Percentiles rank a stretch among this genome's conserved stretches.
phyloP scores from a whole-genome alignment of 2,797 vertebrate genomes.

The Coregonus sp. region DNA sequence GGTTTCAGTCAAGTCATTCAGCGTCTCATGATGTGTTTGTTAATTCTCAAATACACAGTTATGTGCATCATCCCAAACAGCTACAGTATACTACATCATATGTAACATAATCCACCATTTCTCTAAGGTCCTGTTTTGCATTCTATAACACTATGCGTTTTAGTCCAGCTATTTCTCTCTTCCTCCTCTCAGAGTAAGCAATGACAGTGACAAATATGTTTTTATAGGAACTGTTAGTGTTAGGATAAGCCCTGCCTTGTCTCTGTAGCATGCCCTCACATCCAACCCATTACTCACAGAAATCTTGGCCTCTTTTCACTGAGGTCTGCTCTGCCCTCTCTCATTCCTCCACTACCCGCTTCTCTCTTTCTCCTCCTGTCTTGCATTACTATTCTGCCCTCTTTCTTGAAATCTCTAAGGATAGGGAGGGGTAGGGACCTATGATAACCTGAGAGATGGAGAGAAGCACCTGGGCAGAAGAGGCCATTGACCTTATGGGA shows the following conservation, averaged over 20 bases:
- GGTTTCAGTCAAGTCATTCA: slow-evolving; percentile 28
- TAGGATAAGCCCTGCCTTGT: background rate
- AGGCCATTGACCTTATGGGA: slow-evolving; percentile 19
- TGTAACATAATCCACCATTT: background rate
- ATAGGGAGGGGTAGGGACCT: background rate
- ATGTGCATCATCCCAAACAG: background rate
- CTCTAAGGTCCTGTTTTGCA: background rate
- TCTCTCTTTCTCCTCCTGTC: too few species aligned
- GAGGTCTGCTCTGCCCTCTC: background rate
- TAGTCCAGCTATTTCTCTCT: background rate
- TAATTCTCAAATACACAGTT: background rate
- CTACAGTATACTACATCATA: background rate
- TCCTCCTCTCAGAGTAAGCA: background rate
- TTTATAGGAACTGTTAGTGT: background rate
- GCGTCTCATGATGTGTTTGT: background rate
- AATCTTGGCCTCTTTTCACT: too few species aligned
- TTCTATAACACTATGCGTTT: too few species aligned
- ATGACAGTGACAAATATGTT: background rate
- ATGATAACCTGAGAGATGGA: background rate
- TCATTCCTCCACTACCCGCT: too few species aligned
- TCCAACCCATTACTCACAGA: background rate
- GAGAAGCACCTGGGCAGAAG: slow-evolving; percentile 2
- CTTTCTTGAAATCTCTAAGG: background rate
- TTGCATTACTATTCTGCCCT: background rate
- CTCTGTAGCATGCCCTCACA: background rate